phyloP scores from a whole-genome alignment of 2,113 vertebrate genomes.

The Bombycilla garrulus region DNA sequence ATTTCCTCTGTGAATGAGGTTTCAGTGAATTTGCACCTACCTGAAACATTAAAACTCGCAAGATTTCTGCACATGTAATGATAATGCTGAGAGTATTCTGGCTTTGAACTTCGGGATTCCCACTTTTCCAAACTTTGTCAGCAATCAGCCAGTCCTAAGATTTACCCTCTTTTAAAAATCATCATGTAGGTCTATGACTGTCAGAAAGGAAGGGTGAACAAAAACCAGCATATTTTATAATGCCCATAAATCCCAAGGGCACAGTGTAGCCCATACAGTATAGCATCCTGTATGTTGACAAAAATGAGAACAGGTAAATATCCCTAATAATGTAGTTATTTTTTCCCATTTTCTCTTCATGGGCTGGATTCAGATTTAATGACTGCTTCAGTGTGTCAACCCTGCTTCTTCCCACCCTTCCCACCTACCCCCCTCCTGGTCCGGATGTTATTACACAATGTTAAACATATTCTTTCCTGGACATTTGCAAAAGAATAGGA shows the following conservation, averaged over 20 bases:
- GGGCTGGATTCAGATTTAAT: neutral
- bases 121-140: neutral
- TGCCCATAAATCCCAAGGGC: neutral
- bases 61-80: neutral
- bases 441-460: conserved; percentile 1
- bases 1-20: neutral
- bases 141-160: neutral
- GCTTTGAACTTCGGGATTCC: neutral
- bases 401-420: neutral
- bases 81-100: neutral
- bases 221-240: neutral
- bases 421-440: neutral
- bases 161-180: neutral
- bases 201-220: neutral
- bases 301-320: neutral
- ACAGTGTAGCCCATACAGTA: neutral
- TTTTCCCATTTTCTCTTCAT: neutral
- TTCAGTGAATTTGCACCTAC: neutral
- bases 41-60: neutral
- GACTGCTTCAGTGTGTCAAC: neutral
- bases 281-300: neutral
- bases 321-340: neutral
- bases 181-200: neutral
- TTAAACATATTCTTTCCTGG: conserved; percentile 22
- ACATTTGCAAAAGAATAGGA: conserved; percentile 57